Evolutionary conservation across 2,113 vertebrate genomes (phyloP).

Genomic region (Bostrychus sinensis): DNA sequence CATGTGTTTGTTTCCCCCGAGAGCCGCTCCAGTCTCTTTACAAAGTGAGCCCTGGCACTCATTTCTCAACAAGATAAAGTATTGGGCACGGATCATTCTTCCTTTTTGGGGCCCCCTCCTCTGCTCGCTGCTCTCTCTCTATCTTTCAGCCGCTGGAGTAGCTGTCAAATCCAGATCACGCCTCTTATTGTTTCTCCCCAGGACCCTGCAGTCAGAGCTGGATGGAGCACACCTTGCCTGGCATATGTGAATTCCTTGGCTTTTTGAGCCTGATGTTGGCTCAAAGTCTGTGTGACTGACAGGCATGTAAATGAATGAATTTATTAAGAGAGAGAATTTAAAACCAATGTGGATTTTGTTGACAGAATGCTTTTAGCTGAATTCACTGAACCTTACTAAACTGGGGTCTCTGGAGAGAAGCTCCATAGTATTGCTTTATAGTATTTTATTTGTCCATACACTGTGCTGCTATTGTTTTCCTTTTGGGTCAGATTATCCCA

Average conservation of each 20-base stretch:
- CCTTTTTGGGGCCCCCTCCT: constrained; percentile 6
- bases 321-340: neutral
- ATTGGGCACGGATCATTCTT: constrained; percentile 26
- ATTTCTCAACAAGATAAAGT: constrained; percentile 52
- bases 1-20: constrained; percentile 12
- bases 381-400: neutral
- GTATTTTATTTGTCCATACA: no score
- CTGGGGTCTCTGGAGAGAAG: neutral
- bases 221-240: constrained; percentile 1
- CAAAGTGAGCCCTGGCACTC: constrained; percentile 29
- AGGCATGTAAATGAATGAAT: neutral
- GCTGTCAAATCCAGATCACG: constrained; percentile 51
- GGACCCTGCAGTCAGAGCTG: constrained; percentile 29
- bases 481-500: no score
- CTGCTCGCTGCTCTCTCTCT: neutral
- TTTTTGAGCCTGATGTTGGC: constrained; percentile 25
- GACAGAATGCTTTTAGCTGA: constrained; percentile 3
- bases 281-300: constrained; percentile 13
- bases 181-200: constrained; percentile 39
- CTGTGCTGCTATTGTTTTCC: no score
- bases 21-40: constrained; percentile 16
- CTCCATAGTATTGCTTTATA: no score
- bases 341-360: neutral
- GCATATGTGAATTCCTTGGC: constrained; percentile 6
- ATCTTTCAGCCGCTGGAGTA: constrained; percentile 25